Conservation (phyloP, 1,140 invertebrate species). For the Callitettix versicolor region DNA sequence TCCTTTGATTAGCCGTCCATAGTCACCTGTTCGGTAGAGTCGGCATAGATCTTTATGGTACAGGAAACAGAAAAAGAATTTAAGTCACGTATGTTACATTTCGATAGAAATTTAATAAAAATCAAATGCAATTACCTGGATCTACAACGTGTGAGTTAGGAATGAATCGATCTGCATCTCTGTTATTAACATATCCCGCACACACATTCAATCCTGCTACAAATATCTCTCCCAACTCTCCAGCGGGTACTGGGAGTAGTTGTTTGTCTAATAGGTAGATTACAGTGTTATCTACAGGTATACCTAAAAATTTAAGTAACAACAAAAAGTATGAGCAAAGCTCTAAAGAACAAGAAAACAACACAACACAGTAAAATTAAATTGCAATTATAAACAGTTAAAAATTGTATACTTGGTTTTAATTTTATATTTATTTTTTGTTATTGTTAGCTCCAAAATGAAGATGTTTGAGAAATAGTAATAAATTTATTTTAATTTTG, state of each 20-base stretch:
- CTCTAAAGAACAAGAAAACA: no score
- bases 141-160: slow-evolving; percentile 57
- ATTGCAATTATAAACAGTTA: no score
- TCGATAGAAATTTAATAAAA: neutral
- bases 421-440: no score
- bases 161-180: slow-evolving; percentile 58
- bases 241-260: slow-evolving; percentile 50
- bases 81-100: neutral
- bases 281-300: slow-evolving; percentile 63
- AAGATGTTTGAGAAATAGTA: no score
- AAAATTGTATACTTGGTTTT: no score
- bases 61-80: neutral
- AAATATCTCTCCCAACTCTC: slow-evolving; percentile 66
- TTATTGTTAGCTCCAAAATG: no score
- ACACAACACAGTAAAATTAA: no score
- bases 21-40: slow-evolving; percentile 76
- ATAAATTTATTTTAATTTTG: no score
- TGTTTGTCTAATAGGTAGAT: slow-evolving; percentile 67
- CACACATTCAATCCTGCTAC: slow-evolving; percentile 68
- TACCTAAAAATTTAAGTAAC: slow-evolving; percentile 35
- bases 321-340: no score
- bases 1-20: slow-evolving; percentile 59
- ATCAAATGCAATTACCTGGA: slow-evolving; percentile 38
- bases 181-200: slow-evolving; percentile 62
- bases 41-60: slow-evolving; percentile 42